Evolutionary conservation across 2,888 invertebrate genomes (phyloP).

Genomic region (Agrotis exclamationis): DNA sequence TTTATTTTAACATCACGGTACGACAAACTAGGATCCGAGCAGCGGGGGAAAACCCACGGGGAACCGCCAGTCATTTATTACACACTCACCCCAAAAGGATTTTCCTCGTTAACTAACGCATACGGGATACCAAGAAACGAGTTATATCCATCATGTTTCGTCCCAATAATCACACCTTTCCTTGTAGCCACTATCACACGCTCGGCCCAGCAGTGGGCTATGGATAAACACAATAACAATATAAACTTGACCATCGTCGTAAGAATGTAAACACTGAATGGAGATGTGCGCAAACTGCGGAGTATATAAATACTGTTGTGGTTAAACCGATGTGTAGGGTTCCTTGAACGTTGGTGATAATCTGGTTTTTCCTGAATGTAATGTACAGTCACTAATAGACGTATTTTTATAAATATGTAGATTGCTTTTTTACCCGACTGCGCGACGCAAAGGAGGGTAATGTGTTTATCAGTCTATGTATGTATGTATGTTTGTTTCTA

Average conservation of each 20-base stretch:
- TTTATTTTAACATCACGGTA: too few relatives aligned
- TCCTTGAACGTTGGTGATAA: conserved; percentile 21
- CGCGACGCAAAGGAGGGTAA: too few relatives aligned
- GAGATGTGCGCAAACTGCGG: neutral
- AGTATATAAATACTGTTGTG: conserved; percentile 17
- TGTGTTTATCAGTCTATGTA: too few relatives aligned
- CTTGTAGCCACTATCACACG: conserved; percentile 64
- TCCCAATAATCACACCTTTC: conserved; percentile 72
- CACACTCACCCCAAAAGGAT: conserved; percentile 81
- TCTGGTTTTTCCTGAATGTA: conserved; percentile 26
- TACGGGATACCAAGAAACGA: conserved; percentile 83
- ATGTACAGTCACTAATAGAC: neutral
- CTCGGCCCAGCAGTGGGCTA: conserved; percentile 5
- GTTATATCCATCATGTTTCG: conserved; percentile 70
- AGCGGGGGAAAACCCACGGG: too few relatives aligned
- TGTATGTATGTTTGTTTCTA: too few relatives aligned
- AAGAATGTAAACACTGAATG: conserved; percentile 27
- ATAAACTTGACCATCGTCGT: conserved; percentile 31
- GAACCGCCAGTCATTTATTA: too few relatives aligned
- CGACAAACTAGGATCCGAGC: too few relatives aligned
- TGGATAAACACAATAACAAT: conserved; percentile 18
- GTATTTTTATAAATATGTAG: neutral
- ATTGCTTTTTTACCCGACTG: neutral
- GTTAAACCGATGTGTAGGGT: conserved; percentile 24
- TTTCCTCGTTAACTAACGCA: conserved; percentile 73